Evolutionary conservation across 2,888 invertebrate species (phyloP), one percentile per base, ranked within the genome.

Genomic region (Cerastoderma edule): DNA sequence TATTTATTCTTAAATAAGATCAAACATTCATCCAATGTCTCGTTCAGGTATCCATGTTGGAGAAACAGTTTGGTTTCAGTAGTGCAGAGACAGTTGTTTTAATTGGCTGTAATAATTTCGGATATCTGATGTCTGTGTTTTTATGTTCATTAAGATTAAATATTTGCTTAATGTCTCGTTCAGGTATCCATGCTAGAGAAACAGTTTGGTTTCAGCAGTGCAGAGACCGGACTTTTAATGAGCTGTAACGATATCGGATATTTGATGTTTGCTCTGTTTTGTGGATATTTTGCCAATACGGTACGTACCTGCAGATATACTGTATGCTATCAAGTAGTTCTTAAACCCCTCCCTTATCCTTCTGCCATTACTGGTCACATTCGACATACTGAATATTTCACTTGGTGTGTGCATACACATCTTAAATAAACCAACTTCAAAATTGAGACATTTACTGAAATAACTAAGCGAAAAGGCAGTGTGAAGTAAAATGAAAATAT

Each of bases 211-310:
- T 83, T 90, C 48, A 88, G 87, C 76, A 89, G 88, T 74, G 83
- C 88, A 16, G 82, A 88, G 60, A 85, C 86, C 2, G 90, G 90
- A 0, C 74, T 89, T 27, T 72, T 90, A 10, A 83, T 90, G 78
- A 87, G 87, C 64, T 87, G 88, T 73, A 90, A 90, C 71, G 89
- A 90, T 73, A 83, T 90, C n/a, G 89, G 90, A 39, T 89, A 84
- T 75, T 73, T 89, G 66, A 24, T 70, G 8, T 82, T 80, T 53
- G 84, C 82, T 0, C 66, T 88, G 1, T 76, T 85, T 63, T 78
- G 85, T 48, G 84, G 85, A n/a, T 83, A 84, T 66, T 76, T 86
- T 24, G 78, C 86, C 2, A 77, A 46, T 28, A 77, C 72, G 69
- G 80, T 81, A 68, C 22, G 8, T 22, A 50, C 53, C 6, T 22